Conservation (phyloP, 2,113 vertebrate genomes). For the Hippotragus niger region DNA sequence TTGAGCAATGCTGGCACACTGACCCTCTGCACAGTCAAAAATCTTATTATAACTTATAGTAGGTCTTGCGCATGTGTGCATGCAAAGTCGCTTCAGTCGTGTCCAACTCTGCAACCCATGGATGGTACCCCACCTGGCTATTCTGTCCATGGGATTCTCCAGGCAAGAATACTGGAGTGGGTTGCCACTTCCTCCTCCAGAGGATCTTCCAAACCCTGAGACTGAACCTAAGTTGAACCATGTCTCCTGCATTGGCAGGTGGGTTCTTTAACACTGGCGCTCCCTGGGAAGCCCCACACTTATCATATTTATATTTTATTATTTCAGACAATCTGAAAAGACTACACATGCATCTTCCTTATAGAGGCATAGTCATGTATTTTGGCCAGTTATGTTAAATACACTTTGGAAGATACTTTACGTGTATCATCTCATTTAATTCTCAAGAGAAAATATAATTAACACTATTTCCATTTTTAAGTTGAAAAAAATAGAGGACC, state of each 20-base stretch:
- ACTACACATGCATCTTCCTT: neutral
- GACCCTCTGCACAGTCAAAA: neutral
- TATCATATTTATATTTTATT: neutral
- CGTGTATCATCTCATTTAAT: neutral
- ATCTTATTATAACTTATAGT: neutral
- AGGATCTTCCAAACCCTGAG: neutral
- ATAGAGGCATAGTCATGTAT: neutral
- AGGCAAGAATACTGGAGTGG: neutral
- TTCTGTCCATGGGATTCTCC: neutral
- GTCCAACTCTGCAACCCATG: neutral
- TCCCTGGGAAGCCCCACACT: neutral
- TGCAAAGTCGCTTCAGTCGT: neutral
- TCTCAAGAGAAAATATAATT: neutral
- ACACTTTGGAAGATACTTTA: neutral
- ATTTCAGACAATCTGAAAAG: neutral
- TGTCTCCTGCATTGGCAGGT: neutral
- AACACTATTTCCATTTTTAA: neutral
- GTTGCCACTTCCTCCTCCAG: neutral
- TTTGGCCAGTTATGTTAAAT: neutral
- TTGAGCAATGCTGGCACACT: neutral
- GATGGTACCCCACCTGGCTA: neutral
- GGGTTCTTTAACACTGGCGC: neutral
- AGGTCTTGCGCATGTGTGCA: fast-evolving
- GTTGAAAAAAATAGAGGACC: neutral
- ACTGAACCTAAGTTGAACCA: neutral